Base-by-base conservation (phyloP, 2,797 vertebrate species). In the Urocyon cinereoargenteus region DNA sequence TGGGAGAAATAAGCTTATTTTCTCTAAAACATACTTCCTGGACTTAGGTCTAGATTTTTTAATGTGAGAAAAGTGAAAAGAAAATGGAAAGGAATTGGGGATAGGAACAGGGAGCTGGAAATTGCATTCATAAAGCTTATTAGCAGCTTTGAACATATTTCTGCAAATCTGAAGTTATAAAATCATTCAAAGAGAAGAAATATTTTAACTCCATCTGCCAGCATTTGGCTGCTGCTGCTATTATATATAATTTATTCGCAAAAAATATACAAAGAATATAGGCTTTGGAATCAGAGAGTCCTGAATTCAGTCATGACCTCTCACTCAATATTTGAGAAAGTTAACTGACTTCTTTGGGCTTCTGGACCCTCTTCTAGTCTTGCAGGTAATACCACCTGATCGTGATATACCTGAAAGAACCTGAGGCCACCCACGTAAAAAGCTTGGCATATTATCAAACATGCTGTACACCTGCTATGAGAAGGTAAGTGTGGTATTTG, bases 401-500 rank as follows among this genome's bases (percentile, higher is more conserved):
- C n/a, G 40, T 26, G 15, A 36, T 5, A 40, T 18, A 79, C 13
- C 7, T 40, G 28, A 62, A 36, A 77, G 75, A 55, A 94, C 73
- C 34, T 36, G 31, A 79, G 21, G 10, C 4, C 51, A 49, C 26
- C 2, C 4, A 2, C 7, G 0, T 22, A 59, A 81, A 61, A 0
- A 51, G 59, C 5, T 72, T 34, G 51, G 22, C 14, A 64, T 75
- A 31, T 68, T 88, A 40, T 36, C 31, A 66, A 49, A n/a, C 9
- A n/a, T 0, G 0, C 4, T 16, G 8, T 11, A 18, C 0, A 0
- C 62, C 14, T 86, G 24, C 12, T 55, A 5, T 4, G n/a, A 87
- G 49, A 87, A 66, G 22, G 21, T 45, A n/a, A 73, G 2, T 4
- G 22, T 11, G 11, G 3, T 72, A 0, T 64, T 73, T 62, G 7